phyloP scores from a whole-genome alignment of 2,888 invertebrate genomes.

The Timandra comae region DNA sequence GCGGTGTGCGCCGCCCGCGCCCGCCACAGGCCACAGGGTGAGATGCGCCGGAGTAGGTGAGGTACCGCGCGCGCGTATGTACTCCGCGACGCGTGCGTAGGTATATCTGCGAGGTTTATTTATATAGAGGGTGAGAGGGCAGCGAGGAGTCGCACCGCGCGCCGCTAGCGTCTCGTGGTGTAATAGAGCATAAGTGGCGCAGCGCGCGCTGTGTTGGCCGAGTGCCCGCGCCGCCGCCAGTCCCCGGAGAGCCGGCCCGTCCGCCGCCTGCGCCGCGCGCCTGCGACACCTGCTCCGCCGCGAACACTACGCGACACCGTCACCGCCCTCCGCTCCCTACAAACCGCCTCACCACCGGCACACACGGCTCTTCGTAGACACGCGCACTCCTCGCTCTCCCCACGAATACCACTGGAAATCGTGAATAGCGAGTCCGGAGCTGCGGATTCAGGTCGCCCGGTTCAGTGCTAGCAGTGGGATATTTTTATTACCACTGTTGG shows the following conservation, averaged over 20 bases:
- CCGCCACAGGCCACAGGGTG: constrained; percentile 12
- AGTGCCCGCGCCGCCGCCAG: constrained; percentile 62
- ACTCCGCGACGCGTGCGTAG: no score
- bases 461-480: constrained; percentile 68
- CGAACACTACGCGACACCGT: background rate
- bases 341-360: background rate
- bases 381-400: constrained; percentile 12
- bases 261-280: constrained; percentile 52
- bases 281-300: constrained; percentile 5
- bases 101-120: constrained; percentile 60
- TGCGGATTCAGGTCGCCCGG: constrained; percentile 74
- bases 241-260: constrained; percentile 59
- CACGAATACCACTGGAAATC: no score
- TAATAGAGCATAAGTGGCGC: constrained; percentile 61
- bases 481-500: constrained; percentile 72
- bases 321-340: background rate
- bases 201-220: constrained; percentile 55
- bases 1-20: background rate
- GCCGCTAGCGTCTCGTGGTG: constrained; percentile 56
- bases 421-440: constrained; percentile 40
- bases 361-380: constrained; percentile 15
- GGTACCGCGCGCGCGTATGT: no score
- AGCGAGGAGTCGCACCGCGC: constrained; percentile 50
- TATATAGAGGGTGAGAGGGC: constrained; percentile 45
- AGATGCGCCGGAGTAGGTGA: no score